A percentile compares a stretch with the other conserved stretches of the same genome.
Conservation (phyloP, 2,888 invertebrate genomes). For the Iphiclides podalirius region DNA sequence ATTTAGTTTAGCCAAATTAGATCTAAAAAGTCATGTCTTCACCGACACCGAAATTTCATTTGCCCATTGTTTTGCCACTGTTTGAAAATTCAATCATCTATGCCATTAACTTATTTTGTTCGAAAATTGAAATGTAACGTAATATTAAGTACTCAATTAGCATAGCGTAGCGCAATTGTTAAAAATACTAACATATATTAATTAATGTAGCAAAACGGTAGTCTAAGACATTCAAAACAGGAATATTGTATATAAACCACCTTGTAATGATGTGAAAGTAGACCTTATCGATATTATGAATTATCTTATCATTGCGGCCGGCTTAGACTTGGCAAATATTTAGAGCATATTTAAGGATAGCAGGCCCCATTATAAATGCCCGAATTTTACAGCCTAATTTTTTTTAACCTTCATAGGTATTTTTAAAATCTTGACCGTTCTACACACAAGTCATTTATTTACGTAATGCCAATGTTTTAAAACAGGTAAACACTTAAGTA, state of each 20-base stretch:
- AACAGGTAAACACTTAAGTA: background rate
- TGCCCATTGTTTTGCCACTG: no score
- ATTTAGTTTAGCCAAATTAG: background rate
- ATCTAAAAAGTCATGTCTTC: background rate
- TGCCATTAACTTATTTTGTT: slow-evolving; percentile 7
- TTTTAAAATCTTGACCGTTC: slow-evolving; percentile 2
- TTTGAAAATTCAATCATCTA: background rate
- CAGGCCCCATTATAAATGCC: background rate
- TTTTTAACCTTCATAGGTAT: background rate
- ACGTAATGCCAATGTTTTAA: background rate
- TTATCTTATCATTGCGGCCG: slow-evolving; percentile 5
- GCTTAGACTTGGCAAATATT: slow-evolving; percentile 7
- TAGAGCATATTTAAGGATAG: slow-evolving; percentile 3
- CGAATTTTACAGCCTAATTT: slow-evolving; percentile 11
- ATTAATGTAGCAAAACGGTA: slow-evolving; percentile 16
- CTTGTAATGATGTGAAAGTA: slow-evolving; percentile 10
- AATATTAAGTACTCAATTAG: slow-evolving; percentile 39
- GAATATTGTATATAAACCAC: slow-evolving; percentile 10
- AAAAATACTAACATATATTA: slow-evolving; percentile 16
- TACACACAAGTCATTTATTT: slow-evolving; percentile 7
- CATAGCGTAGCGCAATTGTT: slow-evolving; percentile 27
- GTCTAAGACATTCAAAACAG: slow-evolving; percentile 6
- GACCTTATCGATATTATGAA: slow-evolving; percentile 12
- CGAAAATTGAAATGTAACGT: slow-evolving; percentile 16
- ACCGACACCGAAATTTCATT: background rate